These are phyloP conservation scores for Brachionus manjavacas DNA, from an alignment of 1,140 invertebrate genomes.

Conservation along the genomic window DNA sequence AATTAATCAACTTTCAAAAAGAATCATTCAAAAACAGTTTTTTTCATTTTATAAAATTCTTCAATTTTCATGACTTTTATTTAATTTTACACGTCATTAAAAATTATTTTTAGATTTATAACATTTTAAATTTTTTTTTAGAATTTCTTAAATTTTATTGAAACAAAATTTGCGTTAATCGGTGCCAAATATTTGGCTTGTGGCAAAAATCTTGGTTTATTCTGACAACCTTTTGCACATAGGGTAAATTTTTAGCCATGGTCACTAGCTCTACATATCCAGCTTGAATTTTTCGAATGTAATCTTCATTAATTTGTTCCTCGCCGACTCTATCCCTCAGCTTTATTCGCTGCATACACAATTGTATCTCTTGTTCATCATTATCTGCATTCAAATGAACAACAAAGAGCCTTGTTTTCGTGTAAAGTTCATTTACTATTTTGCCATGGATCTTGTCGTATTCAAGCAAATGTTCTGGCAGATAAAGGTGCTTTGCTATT, in stretches of 20 bases:
- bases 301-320: not conserved
- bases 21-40: not conserved
- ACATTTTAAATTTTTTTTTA: too few relatives aligned
- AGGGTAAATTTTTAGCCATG: not conserved
- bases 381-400: not conserved
- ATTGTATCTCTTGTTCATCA: not conserved
- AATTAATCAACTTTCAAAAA: not conserved
- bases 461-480: not conserved
- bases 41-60: too few relatives aligned
- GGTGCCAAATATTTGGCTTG: slow-evolving; percentile 2
- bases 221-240: not conserved
- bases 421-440: not conserved
- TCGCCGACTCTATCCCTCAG: not conserved
- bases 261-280: not conserved
- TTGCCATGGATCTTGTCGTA: not conserved
- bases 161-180: not conserved
- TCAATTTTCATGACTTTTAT: too few relatives aligned
- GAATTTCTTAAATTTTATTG: not conserved
- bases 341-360: not conserved
- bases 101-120: too few relatives aligned
- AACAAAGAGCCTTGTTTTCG: not conserved
- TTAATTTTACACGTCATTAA: too few relatives aligned
- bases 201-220: not conserved
- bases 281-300: not conserved
- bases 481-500: not conserved